Evolutionary conservation across 1,140 invertebrate species (phyloP), one percentile per base, ranked within the genome.

Genomic region (Heliconius eleuchia): DNA sequence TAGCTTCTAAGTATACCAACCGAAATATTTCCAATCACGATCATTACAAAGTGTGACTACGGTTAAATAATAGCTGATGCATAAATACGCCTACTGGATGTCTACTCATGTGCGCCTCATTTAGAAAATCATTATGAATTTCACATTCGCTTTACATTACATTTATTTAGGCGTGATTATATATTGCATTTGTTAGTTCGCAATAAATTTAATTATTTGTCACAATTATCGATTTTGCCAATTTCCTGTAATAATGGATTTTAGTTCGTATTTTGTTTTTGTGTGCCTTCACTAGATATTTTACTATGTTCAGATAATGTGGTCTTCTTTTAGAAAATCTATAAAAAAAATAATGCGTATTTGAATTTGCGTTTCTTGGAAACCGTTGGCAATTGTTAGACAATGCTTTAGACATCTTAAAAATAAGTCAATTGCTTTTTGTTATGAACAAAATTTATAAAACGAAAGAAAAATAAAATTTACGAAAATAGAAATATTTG

Each of bases 91-190:
- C 34, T 37, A 37, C 42, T 46, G 42, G 42, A 0, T 37, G 6
- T 1, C 30, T 6, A 23, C n/a, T 57, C 55, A 9, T 57, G 37
- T 37, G 37, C 18, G 37, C 18, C 19, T 71, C 71, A 72, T 72
- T 42, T 42, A 72, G 71, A 37, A 72, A 72, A 42, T 42, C n/a
- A 72, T 72, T 72, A 42, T 42, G 37, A 72, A 42, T 72, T 72
- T 72, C 71, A 72, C 71, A 72, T 72, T 72, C 60, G 27, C 27
- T 66, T 66, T 66, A 23, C 57, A 23, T 23, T 23, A 23, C 23
- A 23, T 23, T 23, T 23, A 23, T 23, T 23, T 4, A 23, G 57
- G 3, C 57, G 57, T 60, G n/a, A 23, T 13, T 60, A 66, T 27
- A 66, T 66, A 66, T 66, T 66, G 60, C 50, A 8, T 52, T 52